A percentile compares a stretch with the other conserved stretches of the same genome.
These are phyloP conservation scores for Caradrina clavipalpis DNA, from an alignment of 2,888 invertebrate species.

Conservation along the genomic window DNA sequence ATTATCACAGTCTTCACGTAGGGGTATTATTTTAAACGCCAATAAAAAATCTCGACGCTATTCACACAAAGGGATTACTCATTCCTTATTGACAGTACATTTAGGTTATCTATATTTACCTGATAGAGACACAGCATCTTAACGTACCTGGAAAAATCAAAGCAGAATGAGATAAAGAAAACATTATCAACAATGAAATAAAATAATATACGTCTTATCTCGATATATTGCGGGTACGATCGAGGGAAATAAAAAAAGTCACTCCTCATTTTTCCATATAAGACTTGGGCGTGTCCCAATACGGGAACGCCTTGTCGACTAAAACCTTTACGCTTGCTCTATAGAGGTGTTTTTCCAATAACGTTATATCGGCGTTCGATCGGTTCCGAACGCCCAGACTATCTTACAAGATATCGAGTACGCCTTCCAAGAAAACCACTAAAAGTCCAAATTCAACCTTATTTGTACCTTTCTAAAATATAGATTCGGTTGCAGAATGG, in stretches of 20 bases:
- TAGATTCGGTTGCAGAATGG: constrained; percentile 69
- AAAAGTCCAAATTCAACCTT: constrained; percentile 75
- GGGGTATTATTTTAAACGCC: constrained; percentile 31
- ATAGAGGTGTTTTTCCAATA: constrained; percentile 89
- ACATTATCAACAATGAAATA: constrained; percentile 75
- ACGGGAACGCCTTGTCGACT: constrained; percentile 83
- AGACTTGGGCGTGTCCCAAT: constrained; percentile 87
- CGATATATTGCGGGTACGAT: constrained; percentile 73
- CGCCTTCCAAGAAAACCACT: constrained; percentile 86
- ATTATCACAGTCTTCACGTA: constrained; percentile 27
- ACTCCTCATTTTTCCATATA: constrained; percentile 86
- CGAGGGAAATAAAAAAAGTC: constrained; percentile 82
- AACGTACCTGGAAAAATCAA: constrained; percentile 81
- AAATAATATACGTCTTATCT: constrained; percentile 77
- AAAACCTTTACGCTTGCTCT: constrained; percentile 80
- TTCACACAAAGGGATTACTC: constrained; percentile 37
- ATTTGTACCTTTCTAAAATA: constrained; percentile 68
- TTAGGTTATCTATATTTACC: constrained; percentile 76
- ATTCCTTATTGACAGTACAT: constrained; percentile 52
- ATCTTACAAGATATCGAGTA: constrained; percentile 90
- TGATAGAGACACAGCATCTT: constrained; percentile 83
- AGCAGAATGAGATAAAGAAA: constrained; percentile 65
- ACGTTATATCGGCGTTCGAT: constrained; percentile 87
- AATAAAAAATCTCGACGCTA: constrained; percentile 54
- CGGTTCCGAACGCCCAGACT: constrained; percentile 89